phyloP scores from a whole-genome alignment of 2,888 invertebrate species.

The Drosophila longiperda region DNA sequence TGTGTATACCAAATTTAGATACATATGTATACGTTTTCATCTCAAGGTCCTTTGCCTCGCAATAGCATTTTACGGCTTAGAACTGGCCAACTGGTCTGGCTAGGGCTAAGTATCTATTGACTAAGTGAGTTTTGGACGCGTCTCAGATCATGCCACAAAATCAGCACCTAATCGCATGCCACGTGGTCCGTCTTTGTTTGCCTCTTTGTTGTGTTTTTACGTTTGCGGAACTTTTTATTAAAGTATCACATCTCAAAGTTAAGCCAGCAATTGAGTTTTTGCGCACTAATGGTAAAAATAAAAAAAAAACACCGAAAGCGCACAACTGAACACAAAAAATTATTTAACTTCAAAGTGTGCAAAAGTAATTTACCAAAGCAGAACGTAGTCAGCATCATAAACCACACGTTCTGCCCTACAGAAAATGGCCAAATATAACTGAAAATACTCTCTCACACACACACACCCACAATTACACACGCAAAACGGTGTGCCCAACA shows the following conservation, averaged over 20 bases:
- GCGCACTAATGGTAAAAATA: constrained; percentile 3
- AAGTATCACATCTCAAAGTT: constrained; percentile 46
- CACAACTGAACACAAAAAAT: constrained; percentile 54
- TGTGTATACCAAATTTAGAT: neutral
- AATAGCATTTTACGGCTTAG: constrained; percentile 37
- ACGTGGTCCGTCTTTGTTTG: constrained; percentile 18
- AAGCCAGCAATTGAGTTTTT: constrained; percentile 48
- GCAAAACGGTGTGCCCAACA: constrained; percentile 10
- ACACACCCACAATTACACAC: constrained; percentile 35
- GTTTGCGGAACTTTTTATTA: constrained; percentile 27
- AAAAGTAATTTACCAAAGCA: constrained; percentile 71
- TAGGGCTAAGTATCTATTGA: constrained; percentile 40
- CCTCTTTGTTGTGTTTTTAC: neutral
- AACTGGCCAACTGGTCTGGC: constrained; percentile 26
- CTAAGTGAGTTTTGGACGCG: constrained; percentile 51
- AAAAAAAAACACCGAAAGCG: constrained; percentile 35
- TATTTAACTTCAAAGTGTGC: constrained; percentile 65
- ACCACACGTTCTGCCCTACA: constrained; percentile 65
- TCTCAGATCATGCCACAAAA: constrained; percentile 47
- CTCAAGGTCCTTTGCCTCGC: constrained; percentile 49
- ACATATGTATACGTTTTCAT: constrained; percentile 26
- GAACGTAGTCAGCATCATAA: constrained; percentile 70
- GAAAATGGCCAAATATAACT: constrained; percentile 61
- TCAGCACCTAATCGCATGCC: constrained; percentile 53
- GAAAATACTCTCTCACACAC: constrained; percentile 36